A percentile compares a stretch with the other conserved stretches of the same genome.
Evolutionary conservation across 2,888 invertebrate species (phyloP).

Genomic region (Latrodectus hesperus): DNA sequence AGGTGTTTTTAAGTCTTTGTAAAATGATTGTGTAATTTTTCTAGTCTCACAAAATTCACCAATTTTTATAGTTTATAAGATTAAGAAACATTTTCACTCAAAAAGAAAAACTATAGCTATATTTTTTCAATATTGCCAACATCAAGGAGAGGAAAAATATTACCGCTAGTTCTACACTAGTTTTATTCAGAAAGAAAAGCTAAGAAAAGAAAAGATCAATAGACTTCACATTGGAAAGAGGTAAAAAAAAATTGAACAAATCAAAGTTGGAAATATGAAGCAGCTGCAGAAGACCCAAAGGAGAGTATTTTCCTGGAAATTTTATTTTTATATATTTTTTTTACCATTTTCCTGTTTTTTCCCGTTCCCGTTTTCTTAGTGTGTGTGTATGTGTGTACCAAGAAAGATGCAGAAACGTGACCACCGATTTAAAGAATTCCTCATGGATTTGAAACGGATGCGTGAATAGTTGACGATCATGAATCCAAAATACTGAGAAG

Average conservation of each 20-base stretch:
- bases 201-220: not conserved
- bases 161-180: not conserved
- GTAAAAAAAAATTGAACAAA: conserved; percentile 43
- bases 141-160: too few relatives aligned
- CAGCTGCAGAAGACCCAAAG: conserved; percentile 44
- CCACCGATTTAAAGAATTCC: conserved; percentile 3
- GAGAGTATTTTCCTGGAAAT: conserved; percentile 6
- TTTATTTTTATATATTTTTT: not conserved
- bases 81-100: too few relatives aligned
- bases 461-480: not conserved
- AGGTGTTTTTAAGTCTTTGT: too few relatives aligned
- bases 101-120: too few relatives aligned
- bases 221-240: conserved; percentile 10
- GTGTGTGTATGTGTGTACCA: not conserved
- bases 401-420: conserved; percentile 1
- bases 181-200: not conserved
- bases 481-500: not conserved
- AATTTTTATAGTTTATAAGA: too few relatives aligned
- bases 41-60: too few relatives aligned
- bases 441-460: conserved; percentile 1
- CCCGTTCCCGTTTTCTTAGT: not conserved
- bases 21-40: too few relatives aligned
- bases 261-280: conserved; percentile 46
- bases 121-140: too few relatives aligned
- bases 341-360: not conserved